Conservation (phyloP, 2,888 invertebrate genomes). For the Ochropleura plecta region DNA sequence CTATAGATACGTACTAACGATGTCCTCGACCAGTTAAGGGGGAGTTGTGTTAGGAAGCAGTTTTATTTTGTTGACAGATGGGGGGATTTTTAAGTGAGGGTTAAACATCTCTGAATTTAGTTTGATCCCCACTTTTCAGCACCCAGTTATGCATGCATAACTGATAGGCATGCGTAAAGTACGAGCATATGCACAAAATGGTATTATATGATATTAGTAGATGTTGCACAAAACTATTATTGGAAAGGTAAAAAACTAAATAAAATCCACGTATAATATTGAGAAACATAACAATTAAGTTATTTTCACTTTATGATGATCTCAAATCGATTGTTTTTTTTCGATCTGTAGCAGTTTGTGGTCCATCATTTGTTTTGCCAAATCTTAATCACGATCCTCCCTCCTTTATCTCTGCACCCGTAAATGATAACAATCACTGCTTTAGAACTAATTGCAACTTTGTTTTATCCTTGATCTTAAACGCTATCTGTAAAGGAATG, state of each 20-base stretch:
- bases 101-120: not conserved
- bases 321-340: not conserved
- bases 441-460: conserved; percentile 34
- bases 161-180: too few relatives aligned
- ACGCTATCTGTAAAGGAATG: conserved; percentile 13
- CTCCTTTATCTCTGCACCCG: conserved; percentile 12
- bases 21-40: conserved; percentile 21
- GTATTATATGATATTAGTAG: not conserved
- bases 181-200: not conserved
- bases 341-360: not conserved
- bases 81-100: not conserved
- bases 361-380: not conserved
- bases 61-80: conserved; percentile 30
- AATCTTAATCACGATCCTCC: not conserved
- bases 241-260: not conserved
- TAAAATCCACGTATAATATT: not conserved
- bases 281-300: not conserved
- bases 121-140: not conserved
- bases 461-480: conserved; percentile 21
- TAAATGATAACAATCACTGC: conserved; percentile 20
- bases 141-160: too few relatives aligned
- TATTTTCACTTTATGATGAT: not conserved
- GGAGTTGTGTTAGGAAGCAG: conserved; percentile 21
- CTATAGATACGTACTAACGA: conserved; percentile 56
- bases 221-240: not conserved